Conservation (phyloP, 2,797 vertebrate genomes). For the Sebastes vulpes region DNA sequence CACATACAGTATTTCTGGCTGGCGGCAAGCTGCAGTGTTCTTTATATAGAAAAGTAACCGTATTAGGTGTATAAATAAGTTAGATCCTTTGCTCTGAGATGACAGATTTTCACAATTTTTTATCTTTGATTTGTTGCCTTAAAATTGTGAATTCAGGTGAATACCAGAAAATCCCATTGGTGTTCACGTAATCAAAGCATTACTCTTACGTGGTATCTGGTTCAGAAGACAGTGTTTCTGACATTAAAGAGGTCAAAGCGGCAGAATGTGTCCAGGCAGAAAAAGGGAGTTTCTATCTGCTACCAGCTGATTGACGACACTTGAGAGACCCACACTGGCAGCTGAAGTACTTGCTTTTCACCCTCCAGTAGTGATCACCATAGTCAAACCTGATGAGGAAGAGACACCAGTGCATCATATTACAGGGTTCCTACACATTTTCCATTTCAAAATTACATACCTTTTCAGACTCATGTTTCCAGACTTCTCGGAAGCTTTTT, state of each 20-base stretch:
- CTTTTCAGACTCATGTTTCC: background rate
- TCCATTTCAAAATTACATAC: too few relatives aligned
- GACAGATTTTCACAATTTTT: background rate
- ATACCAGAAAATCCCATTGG: background rate
- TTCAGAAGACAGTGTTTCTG: constrained; percentile 4
- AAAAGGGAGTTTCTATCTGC: constrained; percentile 59
- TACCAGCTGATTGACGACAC: constrained; percentile 89
- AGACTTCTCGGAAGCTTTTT: background rate
- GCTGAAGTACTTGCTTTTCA: constrained; percentile 94
- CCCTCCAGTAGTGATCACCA: constrained; percentile 96
- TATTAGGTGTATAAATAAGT: constrained; percentile 15
- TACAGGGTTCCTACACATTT: too few relatives aligned
- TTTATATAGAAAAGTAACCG: background rate
- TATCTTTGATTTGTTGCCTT: background rate
- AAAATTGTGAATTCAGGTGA: background rate
- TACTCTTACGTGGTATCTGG: background rate
- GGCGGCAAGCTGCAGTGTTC: background rate
- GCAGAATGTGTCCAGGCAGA: constrained; percentile 6
- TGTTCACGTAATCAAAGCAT: background rate
- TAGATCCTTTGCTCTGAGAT: background rate
- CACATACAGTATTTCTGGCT: background rate
- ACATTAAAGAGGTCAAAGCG: background rate
- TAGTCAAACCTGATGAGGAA: constrained; percentile 91
- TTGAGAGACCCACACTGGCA: constrained; percentile 92
- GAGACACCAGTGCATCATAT: background rate